Evolutionary conservation across 2,888 invertebrate species (phyloP), one percentile per base, ranked within the genome.

Genomic region (Pseudolycoriella hygida): DNA sequence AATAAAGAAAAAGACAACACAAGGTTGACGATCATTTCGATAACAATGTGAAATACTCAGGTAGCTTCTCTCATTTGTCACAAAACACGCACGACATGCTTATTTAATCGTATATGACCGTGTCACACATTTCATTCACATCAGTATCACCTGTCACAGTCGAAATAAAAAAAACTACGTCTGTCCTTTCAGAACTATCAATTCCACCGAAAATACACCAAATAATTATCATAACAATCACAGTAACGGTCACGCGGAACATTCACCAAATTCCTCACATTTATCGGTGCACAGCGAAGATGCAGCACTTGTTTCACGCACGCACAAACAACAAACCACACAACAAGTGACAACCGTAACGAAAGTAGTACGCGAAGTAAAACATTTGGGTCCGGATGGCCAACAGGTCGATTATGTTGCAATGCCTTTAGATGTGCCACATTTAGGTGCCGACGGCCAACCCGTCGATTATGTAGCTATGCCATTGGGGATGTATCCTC

Each of bases 331-430:
- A 58, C 77, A 77, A 57, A 75, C 74, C 46, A 76, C 76, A 42
- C 77, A 78, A 60, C 67, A 79, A 72, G 77, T 79, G 56, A 78
- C 78, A 47, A 77, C 77, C 30, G 75, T 78, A 50, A 78, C 77
- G 46, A 78, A 79, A 64, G 76, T 78, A 41, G 75, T 77, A 40
- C 70, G 76, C 50, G 77, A 77, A 60, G 74, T 76, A 42, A 68
- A 68, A 51, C 73, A 72, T 53, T 66, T 74, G 56, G 72, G 71
- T 48, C 66, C 68, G 46, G 69, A 68, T 65, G 41, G 45, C 17
- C 67, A 66, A 50, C 62, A 66, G 43, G 67, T 69, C 41, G 71
- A 72, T 53, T 71, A 71, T 60, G 67, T 69, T 48, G 62, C 69
- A 43, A 68, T 69, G 56, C 68, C 69, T 46, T 54, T 68, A 48